These are phyloP conservation scores for Choloepus hoffmanni DNA, from an alignment of 2,113 vertebrate species.

Conservation along the genomic window DNA sequence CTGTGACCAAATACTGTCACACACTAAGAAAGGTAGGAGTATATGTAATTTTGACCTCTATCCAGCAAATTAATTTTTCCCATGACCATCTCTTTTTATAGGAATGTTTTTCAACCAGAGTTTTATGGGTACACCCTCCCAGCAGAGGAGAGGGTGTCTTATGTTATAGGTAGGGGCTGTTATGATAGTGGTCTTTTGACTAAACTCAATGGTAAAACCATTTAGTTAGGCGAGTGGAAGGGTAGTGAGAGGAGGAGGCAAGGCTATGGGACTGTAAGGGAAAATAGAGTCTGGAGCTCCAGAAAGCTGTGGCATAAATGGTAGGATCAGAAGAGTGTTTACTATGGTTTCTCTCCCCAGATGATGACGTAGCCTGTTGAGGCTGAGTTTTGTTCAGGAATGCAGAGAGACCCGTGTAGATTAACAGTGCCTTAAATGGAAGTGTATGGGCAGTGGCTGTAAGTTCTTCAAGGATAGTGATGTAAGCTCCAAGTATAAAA, in stretches of 20 bases:
- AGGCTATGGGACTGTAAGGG: neutral
- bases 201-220: neutral
- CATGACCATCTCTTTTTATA: neutral
- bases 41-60: neutral
- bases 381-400: neutral
- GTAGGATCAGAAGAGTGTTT: neutral
- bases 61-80: neutral
- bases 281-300: neutral
- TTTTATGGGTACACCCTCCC: neutral
- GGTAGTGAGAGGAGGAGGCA: fast-evolving
- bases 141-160: neutral
- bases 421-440: constrained; percentile 22
- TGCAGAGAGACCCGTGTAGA: neutral
- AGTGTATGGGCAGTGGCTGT: neutral
- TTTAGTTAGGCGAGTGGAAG: neutral
- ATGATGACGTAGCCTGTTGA: neutral
- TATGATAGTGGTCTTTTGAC: neutral
- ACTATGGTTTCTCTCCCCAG: neutral
- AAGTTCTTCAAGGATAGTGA: constrained; percentile 7
- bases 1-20: neutral
- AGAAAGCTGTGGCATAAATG: neutral
- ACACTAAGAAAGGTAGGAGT: neutral
- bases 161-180: no score
- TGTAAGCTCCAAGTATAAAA: neutral
- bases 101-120: neutral